Evolutionary conservation across 2,797 vertebrate species (phyloP).

Genomic region (Cossypha caffra): DNA sequence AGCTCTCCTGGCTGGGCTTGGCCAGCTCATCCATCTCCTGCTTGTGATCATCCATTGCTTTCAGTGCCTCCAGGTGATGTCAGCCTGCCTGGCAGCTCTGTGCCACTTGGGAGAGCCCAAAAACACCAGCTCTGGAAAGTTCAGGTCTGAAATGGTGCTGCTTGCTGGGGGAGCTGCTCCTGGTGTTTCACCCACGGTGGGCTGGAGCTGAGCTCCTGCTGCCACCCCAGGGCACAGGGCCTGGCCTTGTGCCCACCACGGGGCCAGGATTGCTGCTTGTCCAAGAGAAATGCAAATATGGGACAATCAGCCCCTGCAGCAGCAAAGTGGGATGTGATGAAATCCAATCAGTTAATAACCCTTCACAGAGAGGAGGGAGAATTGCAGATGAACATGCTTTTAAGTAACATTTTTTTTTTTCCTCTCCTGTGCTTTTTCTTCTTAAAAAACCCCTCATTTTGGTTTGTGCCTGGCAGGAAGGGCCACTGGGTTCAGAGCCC

Average conservation of each 20-base stretch:
- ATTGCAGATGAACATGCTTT: slow-evolving; percentile 3
- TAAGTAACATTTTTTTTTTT: neutral
- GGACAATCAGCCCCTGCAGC: slow-evolving; percentile 14
- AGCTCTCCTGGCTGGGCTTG: neutral
- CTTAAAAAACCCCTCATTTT: fast-evolving
- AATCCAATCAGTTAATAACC: slow-evolving; percentile 56
- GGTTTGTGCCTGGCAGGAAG: neutral
- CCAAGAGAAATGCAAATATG: slow-evolving; percentile 16
- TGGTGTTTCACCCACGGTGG: neutral
- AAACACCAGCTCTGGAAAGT: neutral
- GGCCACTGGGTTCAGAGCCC: neutral
- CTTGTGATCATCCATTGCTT: neutral
- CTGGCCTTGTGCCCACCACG: neutral
- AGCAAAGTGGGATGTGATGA: neutral
- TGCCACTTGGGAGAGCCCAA: neutral
- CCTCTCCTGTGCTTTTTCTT: neutral
- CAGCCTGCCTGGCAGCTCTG: neutral
- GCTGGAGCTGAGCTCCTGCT: neutral
- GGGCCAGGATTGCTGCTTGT: neutral
- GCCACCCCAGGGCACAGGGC: no score
- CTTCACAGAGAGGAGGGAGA: neutral
- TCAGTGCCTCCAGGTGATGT: neutral
- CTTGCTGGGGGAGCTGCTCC: neutral
- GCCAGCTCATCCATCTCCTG: neutral
- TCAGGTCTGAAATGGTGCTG: neutral